phyloP scores from a whole-genome alignment of 2,113 vertebrate species.

The Malurus elegans region DNA sequence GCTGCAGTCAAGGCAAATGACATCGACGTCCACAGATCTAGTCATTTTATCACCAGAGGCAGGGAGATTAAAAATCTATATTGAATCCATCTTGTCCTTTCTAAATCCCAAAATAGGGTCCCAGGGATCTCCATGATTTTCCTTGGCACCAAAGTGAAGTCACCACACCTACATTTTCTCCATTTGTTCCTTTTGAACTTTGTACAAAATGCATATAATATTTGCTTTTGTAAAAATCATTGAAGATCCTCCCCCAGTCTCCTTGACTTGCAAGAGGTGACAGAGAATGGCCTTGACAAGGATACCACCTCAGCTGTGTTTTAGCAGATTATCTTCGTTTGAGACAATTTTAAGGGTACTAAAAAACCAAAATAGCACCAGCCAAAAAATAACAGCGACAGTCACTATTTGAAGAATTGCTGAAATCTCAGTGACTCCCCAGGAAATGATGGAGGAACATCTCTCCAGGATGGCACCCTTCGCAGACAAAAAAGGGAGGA shows the following conservation, averaged over 20 bases:
- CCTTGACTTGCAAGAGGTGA: neutral
- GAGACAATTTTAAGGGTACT: neutral
- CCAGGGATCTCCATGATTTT: fast-evolving
- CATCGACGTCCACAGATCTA: neutral
- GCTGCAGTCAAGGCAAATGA: neutral
- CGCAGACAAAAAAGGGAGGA: neutral
- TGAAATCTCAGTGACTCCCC: neutral
- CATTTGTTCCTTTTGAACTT: neutral
- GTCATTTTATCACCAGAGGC: neutral
- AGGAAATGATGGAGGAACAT: neutral
- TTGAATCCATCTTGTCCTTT: neutral
- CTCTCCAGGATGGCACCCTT: neutral
- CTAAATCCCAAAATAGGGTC: neutral
- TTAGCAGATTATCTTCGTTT: neutral
- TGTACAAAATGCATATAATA: fast-evolving
- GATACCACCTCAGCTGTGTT: fast-evolving
- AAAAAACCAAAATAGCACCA: neutral
- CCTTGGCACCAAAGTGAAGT: neutral
- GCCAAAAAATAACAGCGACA: neutral
- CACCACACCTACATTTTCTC: neutral
- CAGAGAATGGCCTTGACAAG: neutral
- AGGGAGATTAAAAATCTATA: neutral
- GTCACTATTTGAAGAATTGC: neutral
- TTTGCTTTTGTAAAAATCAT: neutral
- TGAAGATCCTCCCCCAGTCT: neutral